Percentiles rank a stretch among this genome's conserved stretches.
These are phyloP conservation scores for Uria lomvia DNA, from an alignment of 2,113 vertebrate genomes.

Conservation along the genomic window DNA sequence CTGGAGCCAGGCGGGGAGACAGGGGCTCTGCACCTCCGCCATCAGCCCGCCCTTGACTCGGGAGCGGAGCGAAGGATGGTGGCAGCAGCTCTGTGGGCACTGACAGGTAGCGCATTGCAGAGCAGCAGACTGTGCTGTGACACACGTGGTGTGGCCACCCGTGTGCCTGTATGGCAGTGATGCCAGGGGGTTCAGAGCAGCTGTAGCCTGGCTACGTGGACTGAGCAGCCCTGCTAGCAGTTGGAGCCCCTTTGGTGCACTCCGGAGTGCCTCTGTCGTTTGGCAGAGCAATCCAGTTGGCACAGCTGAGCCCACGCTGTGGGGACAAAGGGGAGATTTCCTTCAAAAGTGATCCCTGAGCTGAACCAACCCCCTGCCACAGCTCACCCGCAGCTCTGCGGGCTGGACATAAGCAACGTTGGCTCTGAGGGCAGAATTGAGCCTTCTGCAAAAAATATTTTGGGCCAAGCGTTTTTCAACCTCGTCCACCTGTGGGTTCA, in stretches of 20 bases:
- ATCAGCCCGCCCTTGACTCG: no score
- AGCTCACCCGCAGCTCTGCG: accelerated
- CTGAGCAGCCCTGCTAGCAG: background rate
- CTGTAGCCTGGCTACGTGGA: background rate
- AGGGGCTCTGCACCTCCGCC: background rate
- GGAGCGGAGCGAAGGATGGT: background rate
- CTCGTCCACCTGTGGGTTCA: background rate
- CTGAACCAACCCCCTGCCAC: background rate
- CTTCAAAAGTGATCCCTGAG: background rate
- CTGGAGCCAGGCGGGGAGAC: background rate
- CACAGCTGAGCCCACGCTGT: background rate
- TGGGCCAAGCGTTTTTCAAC: background rate
- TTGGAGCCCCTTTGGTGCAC: background rate
- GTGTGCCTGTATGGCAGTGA: background rate
- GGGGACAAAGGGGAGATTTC: background rate
- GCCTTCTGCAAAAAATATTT: background rate
- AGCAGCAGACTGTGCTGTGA: background rate
- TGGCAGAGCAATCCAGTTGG: background rate
- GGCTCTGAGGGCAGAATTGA: background rate
- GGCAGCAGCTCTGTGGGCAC: background rate
- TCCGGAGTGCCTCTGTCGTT: background rate
- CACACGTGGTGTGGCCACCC: accelerated
- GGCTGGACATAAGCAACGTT: accelerated
- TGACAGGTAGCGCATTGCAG: background rate
- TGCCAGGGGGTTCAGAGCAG: background rate